A percentile compares a stretch with the other conserved stretches of the same genome.
phyloP scores from a whole-genome alignment of 1,140 invertebrate genomes.

The Sarcophaga bullata region DNA sequence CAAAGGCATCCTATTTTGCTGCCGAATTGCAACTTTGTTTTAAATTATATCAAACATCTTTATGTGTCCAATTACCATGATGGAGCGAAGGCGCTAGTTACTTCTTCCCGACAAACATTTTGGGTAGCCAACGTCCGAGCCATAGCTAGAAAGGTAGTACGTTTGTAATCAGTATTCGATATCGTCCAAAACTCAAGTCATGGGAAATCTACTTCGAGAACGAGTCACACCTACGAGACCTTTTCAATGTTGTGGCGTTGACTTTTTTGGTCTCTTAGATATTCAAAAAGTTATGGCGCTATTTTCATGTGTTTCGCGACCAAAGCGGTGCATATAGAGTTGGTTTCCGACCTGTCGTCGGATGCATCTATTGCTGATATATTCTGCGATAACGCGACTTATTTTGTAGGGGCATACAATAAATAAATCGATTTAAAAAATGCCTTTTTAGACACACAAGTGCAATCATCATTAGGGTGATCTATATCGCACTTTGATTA shows the following conservation, averaged over 20 bases:
- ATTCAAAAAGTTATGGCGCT: constrained; percentile 43
- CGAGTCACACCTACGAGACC: background rate
- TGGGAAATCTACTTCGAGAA: constrained; percentile 12
- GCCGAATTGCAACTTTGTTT: background rate
- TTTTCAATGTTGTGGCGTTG: constrained; percentile 38
- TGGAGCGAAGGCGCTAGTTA: no score
- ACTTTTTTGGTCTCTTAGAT: constrained; percentile 33
- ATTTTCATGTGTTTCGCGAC: constrained; percentile 36
- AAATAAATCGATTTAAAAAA: constrained; percentile 43
- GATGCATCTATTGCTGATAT: constrained; percentile 48
- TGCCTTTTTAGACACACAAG: background rate
- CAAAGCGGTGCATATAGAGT: constrained; percentile 56
- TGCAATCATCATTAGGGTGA: constrained; percentile 37
- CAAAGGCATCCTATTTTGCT: background rate
- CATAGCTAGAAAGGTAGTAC: background rate
- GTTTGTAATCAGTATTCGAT: constrained; percentile 11
- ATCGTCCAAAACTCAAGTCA: constrained; percentile 26
- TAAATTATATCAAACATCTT: background rate
- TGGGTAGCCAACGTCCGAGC: no score
- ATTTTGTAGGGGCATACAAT: constrained; percentile 49
- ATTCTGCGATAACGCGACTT: constrained; percentile 57
- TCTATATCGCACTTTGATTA: constrained; percentile 57
- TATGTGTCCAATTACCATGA: background rate
- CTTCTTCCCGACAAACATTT: no score
- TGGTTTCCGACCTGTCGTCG: constrained; percentile 50